Evolutionary conservation across 2,797 vertebrate species (phyloP), one percentile per base, ranked within the genome.

Genomic region (Psittacula echo): DNA sequence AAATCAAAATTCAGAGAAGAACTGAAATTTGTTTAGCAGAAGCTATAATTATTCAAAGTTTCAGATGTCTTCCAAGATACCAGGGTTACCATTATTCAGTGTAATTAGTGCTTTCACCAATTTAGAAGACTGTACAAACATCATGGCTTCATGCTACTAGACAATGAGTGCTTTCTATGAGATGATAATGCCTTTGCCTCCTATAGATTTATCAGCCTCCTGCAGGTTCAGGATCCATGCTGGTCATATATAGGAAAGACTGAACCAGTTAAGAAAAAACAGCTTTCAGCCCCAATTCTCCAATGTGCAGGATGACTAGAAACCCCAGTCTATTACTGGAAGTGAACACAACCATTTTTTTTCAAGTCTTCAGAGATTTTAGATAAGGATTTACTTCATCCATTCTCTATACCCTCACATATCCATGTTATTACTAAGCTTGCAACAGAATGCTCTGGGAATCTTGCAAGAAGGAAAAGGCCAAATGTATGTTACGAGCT

Each of bases 51-150:
- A 96, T 68, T 77, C 83, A 94, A 94, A 83, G 95, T 96, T 95
- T 95, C 90, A 94, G 65, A 96, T 94, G 93, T 93, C 93, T 96
- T 93, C 93, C 95, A 96, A 91, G 87, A 93, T 93, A 95, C 64
- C 81, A 90, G 80, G 74, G 74, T 94, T 96, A 90, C 90, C 68
- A 93, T 94, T 96, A 94, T 96, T 91, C 91, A 87, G 86, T 47
- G 91, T 95, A 97, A 96, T 94, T 95, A 96, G 92, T 93, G 88
- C 77, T 93, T 96, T 91, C 94, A 92, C 81, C 93, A 91, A 87
- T 94, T 95, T 95, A 89, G 90, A 95, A 92, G 68, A 90, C 90
- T 89, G 89, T 93, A 94, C 71, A 95, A 94, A 94, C 80, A 89
- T 85, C 7, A 1, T 65, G 80, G 85, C 84, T 65, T 95, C 72